These are phyloP conservation scores for Gastrophysa polygoni DNA, from an alignment of 2,888 invertebrate species.

Conservation along the genomic window DNA sequence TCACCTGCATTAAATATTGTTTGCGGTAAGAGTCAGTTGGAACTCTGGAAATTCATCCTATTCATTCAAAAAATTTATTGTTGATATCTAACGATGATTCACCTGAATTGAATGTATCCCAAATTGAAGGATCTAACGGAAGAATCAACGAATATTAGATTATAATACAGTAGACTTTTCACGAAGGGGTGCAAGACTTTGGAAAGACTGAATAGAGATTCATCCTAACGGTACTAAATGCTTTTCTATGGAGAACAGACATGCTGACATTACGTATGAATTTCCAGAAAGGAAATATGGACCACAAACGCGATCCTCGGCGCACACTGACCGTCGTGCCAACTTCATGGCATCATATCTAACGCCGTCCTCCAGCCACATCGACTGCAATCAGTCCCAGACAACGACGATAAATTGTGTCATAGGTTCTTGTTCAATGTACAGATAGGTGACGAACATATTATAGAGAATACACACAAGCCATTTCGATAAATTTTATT, in stretches of 20 bases:
- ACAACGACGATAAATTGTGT: not conserved
- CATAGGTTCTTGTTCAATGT: not conserved
- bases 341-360: slow-evolving; percentile 53
- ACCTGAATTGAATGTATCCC: too few relatives aligned
- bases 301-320: slow-evolving; percentile 51
- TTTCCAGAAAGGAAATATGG: slow-evolving; percentile 49
- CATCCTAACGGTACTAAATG: not conserved
- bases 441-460: too few relatives aligned
- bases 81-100: too few relatives aligned
- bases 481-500: too few relatives aligned
- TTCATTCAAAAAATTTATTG: too few relatives aligned
- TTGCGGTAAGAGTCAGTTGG: too few relatives aligned
- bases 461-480: too few relatives aligned
- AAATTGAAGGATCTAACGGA: too few relatives aligned
- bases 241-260: slow-evolving; percentile 36
- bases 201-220: not conserved
- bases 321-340: slow-evolving; percentile 55
- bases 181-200: not conserved
- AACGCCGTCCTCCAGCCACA: slow-evolving; percentile 64
- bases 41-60: too few relatives aligned
- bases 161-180: too few relatives aligned
- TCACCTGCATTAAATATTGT: too few relatives aligned
- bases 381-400: slow-evolving; percentile 60
- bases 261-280: slow-evolving; percentile 46
- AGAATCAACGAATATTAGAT: too few relatives aligned